Percentiles rank a stretch among this genome's conserved stretches.
phyloP scores from a whole-genome alignment of 1,140 invertebrate species.

The Epicauta chinensis region DNA sequence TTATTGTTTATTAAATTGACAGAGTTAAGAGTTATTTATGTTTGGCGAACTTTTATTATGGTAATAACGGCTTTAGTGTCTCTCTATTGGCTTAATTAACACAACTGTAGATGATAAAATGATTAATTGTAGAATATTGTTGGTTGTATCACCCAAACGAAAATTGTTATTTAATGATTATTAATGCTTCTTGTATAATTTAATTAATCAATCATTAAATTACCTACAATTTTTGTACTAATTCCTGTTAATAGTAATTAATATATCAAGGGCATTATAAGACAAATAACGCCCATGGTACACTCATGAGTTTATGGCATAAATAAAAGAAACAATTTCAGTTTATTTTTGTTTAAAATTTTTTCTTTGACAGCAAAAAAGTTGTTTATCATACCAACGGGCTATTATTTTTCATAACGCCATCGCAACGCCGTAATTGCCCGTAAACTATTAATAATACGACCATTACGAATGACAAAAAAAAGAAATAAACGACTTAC shows the following conservation, averaged over 20 bases:
- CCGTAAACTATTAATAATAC: neutral
- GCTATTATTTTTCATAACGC: no score
- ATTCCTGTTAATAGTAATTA: no score
- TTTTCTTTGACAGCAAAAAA: no score
- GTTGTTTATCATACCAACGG: no score
- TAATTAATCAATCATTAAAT: slow-evolving; percentile 40
- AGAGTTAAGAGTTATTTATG: no score
- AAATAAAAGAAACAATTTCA: no score
- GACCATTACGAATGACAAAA: neutral
- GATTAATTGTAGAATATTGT: slow-evolving; percentile 26
- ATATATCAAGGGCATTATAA: no score
- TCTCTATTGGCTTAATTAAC: slow-evolving; percentile 29
- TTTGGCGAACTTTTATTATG: slow-evolving; percentile 12
- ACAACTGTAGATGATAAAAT: slow-evolving; percentile 27
- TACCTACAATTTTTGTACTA: slow-evolving; percentile 37
- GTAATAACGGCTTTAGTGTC: slow-evolving; percentile 19
- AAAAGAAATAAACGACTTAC: slow-evolving; percentile 54
- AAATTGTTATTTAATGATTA: slow-evolving; percentile 38
- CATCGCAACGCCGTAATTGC: no score
- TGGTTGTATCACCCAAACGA: slow-evolving; percentile 15
- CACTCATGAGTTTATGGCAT: no score
- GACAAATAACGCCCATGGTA: no score
- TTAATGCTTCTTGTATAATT: slow-evolving; percentile 28
- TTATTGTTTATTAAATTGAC: slow-evolving; percentile 16
- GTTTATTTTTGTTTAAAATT: no score